Evolutionary conservation across 2,888 invertebrate genomes (phyloP).

Genomic region (Bruchidius siliquastri): DNA sequence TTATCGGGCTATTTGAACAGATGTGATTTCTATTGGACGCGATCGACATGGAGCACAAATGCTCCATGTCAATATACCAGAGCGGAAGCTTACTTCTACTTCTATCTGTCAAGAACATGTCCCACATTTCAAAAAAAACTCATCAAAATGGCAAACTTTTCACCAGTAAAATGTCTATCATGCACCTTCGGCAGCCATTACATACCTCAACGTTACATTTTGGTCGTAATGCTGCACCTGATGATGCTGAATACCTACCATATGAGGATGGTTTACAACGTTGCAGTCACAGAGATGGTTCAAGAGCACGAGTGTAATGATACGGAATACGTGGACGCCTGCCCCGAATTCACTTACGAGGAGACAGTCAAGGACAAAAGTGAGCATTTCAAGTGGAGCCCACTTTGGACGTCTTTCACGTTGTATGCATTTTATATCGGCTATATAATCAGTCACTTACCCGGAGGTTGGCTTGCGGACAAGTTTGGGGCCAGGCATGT

Average conservation of each 20-base stretch:
- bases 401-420: slow-evolving; percentile 67
- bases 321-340: slow-evolving; percentile 7
- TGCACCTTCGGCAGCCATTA: no score
- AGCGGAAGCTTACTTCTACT: no score
- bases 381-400: slow-evolving; percentile 15
- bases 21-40: no score
- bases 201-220: slow-evolving; percentile 50
- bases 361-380: neutral
- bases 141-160: no score
- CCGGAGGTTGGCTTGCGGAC: slow-evolving; percentile 74
- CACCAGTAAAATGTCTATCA: no score
- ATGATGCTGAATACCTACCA: slow-evolving; percentile 41
- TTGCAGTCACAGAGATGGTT: slow-evolving; percentile 44
- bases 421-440: slow-evolving; percentile 82
- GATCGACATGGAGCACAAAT: no score
- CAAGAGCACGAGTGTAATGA: slow-evolving; percentile 19
- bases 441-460: slow-evolving; percentile 76
- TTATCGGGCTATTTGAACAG: no score
- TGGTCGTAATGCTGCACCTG: slow-evolving; percentile 49
- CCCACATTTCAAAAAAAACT: no score
- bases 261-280: slow-evolving; percentile 39
- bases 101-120: no score
- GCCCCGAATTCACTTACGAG: slow-evolving; percentile 10
- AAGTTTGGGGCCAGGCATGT: slow-evolving; percentile 79
- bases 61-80: no score